These are phyloP conservation scores for Garrulus glandarius DNA, from an alignment of 2,797 vertebrate genomes.

Conservation along the genomic window DNA sequence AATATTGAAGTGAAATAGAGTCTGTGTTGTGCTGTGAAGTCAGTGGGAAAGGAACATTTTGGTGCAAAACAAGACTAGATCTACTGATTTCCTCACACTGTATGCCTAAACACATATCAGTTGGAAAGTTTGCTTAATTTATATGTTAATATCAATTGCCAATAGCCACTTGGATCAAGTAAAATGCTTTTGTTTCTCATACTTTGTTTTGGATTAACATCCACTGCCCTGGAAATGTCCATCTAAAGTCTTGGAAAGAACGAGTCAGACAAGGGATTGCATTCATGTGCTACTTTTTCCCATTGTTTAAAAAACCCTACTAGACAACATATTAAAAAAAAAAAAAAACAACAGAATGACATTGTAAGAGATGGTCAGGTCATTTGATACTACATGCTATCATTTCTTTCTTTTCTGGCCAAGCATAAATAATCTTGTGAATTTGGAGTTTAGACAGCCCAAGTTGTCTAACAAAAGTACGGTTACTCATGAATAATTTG, in stretches of 20 bases:
- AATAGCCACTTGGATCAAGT: background rate
- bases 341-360: background rate
- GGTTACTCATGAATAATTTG: constrained; percentile 42
- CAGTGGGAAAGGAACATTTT: background rate
- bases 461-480: constrained; percentile 14
- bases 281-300: background rate
- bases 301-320: background rate
- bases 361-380: background rate
- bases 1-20: background rate
- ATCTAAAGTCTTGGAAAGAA: background rate
- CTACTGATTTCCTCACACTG: background rate
- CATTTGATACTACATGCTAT: background rate
- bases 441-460: background rate
- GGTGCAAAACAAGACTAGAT: background rate
- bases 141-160: background rate
- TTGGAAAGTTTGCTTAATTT: background rate
- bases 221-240: background rate
- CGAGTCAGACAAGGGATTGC: background rate
- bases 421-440: background rate
- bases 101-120: background rate
- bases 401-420: background rate
- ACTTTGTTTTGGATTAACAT: background rate
- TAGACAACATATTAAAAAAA: background rate
- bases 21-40: background rate
- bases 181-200: background rate